Percentiles rank a stretch among this genome's conserved stretches.
Evolutionary conservation across 2,113 vertebrate genomes (phyloP).

Genomic region (Hemichromis elongatus): DNA sequence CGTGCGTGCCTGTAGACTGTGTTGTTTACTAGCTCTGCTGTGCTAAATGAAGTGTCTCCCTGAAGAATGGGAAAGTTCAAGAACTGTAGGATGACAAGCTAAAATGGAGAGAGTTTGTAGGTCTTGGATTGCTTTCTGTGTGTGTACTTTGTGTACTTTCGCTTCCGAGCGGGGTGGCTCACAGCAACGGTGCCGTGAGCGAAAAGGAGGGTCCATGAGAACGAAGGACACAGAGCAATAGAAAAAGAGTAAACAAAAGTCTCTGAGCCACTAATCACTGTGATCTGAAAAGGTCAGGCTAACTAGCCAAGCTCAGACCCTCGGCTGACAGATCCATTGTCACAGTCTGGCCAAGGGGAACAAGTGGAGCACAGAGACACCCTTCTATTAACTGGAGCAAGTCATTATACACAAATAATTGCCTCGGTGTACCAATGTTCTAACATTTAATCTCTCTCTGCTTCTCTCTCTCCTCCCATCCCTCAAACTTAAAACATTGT

Average conservation of each 20-base stretch:
- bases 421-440: conserved; percentile 3
- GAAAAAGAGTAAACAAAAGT: conserved; percentile 58
- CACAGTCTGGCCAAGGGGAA: conserved; percentile 40
- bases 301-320: conserved; percentile 51
- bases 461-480: neutral
- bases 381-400: conserved; percentile 52
- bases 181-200: neutral
- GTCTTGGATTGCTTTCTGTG: neutral
- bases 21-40: conserved; percentile 41
- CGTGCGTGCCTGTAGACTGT: neutral
- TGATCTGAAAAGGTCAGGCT: conserved; percentile 62
- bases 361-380: conserved; percentile 46
- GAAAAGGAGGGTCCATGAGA: conserved; percentile 16
- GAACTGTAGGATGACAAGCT: conserved; percentile 2
- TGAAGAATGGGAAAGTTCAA: conserved; percentile 13
- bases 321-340: conserved; percentile 54
- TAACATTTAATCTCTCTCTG: conserved; percentile 3
- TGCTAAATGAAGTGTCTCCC: conserved; percentile 36
- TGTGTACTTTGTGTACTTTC: neutral
- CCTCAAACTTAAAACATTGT: neutral
- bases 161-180: conserved; percentile 7
- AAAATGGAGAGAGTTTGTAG: conserved; percentile 2
- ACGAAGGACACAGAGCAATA: conserved; percentile 12
- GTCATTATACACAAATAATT: conserved; percentile 58
- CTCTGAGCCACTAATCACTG: conserved; percentile 56